These are phyloP conservation scores for Stigmatopora nigra DNA, from an alignment of 2,113 vertebrate genomes.

Conservation along the genomic window DNA sequence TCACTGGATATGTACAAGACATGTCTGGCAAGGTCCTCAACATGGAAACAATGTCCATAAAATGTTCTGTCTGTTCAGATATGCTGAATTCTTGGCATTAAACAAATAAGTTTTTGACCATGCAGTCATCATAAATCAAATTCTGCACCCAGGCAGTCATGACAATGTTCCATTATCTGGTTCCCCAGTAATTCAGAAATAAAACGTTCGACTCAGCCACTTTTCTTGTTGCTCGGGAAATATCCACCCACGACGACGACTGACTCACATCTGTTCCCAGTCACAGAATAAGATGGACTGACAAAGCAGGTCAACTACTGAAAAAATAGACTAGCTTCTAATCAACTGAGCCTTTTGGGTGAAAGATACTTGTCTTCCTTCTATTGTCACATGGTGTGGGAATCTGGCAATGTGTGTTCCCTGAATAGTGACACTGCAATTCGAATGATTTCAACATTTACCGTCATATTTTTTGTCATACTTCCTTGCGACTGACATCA, in stretches of 20 bases:
- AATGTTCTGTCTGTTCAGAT: neutral
- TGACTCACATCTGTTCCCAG: conserved; percentile 48
- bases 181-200: conserved; percentile 27
- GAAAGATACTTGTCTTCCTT: conserved; percentile 32
- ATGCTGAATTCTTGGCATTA: neutral
- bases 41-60: neutral
- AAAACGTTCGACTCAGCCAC: conserved; percentile 45
- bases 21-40: neutral
- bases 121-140: conserved; percentile 15
- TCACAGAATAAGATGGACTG: conserved; percentile 24
- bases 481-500: neutral
- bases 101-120: conserved; percentile 11
- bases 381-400: conserved; percentile 41
- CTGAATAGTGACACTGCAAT: neutral
- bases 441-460: neutral
- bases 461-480: conserved; percentile 8
- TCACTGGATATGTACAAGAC: neutral
- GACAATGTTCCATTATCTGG: conserved; percentile 46
- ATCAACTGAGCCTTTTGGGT: conserved; percentile 39
- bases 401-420: neutral
- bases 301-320: conserved; percentile 24
- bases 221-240: conserved; percentile 49
- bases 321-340: conserved; percentile 20
- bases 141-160: conserved; percentile 18
- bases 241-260: conserved; percentile 43